Base-by-base conservation (phyloP, 2,888 invertebrate genomes). In the Melieria picta region DNA sequence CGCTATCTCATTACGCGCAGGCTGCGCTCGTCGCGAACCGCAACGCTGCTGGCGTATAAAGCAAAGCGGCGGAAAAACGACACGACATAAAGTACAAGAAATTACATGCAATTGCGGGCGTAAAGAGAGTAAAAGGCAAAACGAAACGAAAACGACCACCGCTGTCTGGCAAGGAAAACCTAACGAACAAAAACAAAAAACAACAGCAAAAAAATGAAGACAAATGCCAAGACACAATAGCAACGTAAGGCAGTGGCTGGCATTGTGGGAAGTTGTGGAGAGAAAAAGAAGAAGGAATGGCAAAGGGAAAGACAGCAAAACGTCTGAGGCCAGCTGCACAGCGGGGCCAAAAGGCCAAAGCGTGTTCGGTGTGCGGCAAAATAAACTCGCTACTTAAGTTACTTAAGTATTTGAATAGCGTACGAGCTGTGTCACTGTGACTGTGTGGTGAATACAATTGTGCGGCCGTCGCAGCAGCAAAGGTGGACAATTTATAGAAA, bases 1-100 rank as follows among this genome's bases (percentile, higher is more conserved):
- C 46, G 58, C 63, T 56, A 64, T 64, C 69, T 64, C 64, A 64
- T 64, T 69, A 64, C 48, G 13, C 48, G 13, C 52, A n/a, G 5
- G n/a, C 52, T 16, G 42, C 43, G 50, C 46, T 43, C 50, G 3
- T 11, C 9, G 16, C 13, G 16, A 16, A 13, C 13, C 3, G 9
- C 30, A 56, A 46, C 52, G 16, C 65, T 46, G 46, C 13, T 9
- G 16, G 5, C 13, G 11, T 16, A 56, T 7, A 46, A 30, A 16
- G 7, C 45, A 3, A 57, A 16, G 58, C 58, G 58, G 48, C 16
- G 57, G 48, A 58, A 48, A 66, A 66, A 58, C 66, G 42, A 66
- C 57, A 62, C 16, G 16, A 5, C 9, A 46, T 9, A 48, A 62
- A 62, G 48, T 16, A 47, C 4, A 62, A 62, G 47, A 62, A 62